Percentiles rank a stretch among this genome's conserved stretches.
Conservation (phyloP, 2,888 invertebrate genomes). For the Tinea pellionella region DNA sequence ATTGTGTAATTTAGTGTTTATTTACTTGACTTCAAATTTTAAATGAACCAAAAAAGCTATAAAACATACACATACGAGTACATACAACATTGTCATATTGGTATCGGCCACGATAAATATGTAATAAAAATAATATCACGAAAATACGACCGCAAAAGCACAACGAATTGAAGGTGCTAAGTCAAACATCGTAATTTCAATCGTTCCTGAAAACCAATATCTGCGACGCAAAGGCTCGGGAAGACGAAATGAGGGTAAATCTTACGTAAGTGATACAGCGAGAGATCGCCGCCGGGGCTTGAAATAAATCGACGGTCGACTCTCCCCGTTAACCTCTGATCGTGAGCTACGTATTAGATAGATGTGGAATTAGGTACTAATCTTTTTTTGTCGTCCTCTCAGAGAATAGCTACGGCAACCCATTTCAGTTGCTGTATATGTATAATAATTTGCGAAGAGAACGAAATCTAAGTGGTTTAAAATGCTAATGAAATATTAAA, state of each 20-base stretch:
- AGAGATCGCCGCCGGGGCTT: slow-evolving; percentile 24
- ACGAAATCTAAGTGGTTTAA: too few species aligned
- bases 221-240: slow-evolving; percentile 22
- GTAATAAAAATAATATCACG: too few species aligned
- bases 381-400: neutral
- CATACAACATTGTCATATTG: too few species aligned
- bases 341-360: neutral
- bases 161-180: neutral
- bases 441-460: too few species aligned
- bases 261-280: slow-evolving; percentile 53
- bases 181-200: slow-evolving; percentile 19
- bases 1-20: too few species aligned
- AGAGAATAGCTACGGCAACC: too few species aligned
- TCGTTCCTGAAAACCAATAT: slow-evolving; percentile 30
- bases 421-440: too few species aligned
- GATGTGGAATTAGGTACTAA: neutral
- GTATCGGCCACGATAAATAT: too few species aligned
- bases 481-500: too few species aligned
- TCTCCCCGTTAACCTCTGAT: slow-evolving; percentile 5
- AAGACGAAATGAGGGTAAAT: slow-evolving; percentile 24
- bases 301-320: slow-evolving; percentile 44
- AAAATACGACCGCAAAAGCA: neutral
- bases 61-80: too few species aligned
- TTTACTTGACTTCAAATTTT: too few species aligned
- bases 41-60: too few species aligned